These are phyloP conservation scores for Stenolophus ochropezus DNA, from an alignment of 2,888 invertebrate species.

Conservation along the genomic window DNA sequence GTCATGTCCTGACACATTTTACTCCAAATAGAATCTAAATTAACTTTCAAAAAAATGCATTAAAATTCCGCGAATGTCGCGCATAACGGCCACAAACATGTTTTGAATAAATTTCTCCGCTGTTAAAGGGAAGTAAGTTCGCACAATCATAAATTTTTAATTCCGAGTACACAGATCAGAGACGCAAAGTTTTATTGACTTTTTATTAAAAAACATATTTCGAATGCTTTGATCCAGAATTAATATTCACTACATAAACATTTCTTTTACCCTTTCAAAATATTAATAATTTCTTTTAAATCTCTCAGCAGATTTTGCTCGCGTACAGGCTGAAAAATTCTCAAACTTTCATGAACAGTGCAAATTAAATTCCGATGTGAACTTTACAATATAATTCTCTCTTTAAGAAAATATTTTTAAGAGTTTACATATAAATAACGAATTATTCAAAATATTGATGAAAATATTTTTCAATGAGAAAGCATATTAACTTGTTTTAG, in stretches of 20 bases:
- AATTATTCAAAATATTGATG: too few relatives aligned
- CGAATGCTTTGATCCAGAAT: conserved; percentile 47
- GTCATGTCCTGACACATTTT: conserved; percentile 24
- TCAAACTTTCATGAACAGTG: conserved; percentile 25
- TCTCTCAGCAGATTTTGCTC: conserved; percentile 46
- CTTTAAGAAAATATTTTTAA: conserved; percentile 9
- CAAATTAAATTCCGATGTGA: conserved; percentile 50
- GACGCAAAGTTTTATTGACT: conserved; percentile 52
- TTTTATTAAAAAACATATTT: conserved; percentile 51
- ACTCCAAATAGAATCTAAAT: conserved; percentile 29
- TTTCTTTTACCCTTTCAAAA: conserved; percentile 33
- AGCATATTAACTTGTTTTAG: too few relatives aligned
- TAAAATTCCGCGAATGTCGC: not conserved
- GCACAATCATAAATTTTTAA: conserved; percentile 49
- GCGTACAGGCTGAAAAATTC: conserved; percentile 46
- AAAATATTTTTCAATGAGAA: too few relatives aligned
- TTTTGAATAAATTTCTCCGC: conserved; percentile 22
- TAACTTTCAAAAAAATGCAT: conserved; percentile 23
- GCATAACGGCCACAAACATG: conserved; percentile 24
- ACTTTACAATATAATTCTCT: conserved; percentile 28
- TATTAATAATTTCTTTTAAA: conserved; percentile 55
- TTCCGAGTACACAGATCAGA: conserved; percentile 25
- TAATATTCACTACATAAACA: conserved; percentile 52
- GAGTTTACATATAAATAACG: too few relatives aligned
- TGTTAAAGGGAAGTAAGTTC: conserved; percentile 31